phyloP scores from a whole-genome alignment of 2,888 invertebrate species.

The Imbricaverruca yamaguchii region DNA sequence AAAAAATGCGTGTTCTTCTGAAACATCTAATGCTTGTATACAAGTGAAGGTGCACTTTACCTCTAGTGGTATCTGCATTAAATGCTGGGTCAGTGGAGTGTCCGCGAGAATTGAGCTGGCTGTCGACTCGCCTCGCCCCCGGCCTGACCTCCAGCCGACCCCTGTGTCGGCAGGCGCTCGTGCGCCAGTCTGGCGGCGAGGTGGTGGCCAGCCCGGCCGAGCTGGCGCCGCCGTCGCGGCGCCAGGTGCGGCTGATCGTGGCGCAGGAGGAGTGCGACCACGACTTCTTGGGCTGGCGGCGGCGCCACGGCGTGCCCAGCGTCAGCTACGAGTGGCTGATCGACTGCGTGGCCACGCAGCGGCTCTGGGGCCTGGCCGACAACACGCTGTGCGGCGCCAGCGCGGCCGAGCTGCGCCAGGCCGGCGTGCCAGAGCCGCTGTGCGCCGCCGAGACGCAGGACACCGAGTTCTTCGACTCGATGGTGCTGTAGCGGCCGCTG shows the following conservation, averaged over 20 bases:
- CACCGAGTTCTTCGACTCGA: neutral
- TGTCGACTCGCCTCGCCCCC: no score
- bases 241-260: neutral
- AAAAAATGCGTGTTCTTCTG: no score
- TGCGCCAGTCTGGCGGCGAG: neutral
- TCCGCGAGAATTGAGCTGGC: no score
- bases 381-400: slow-evolving; percentile 12
- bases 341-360: slow-evolving; percentile 13
- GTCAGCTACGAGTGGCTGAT: slow-evolving; percentile 11
- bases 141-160: neutral
- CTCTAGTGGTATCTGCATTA: no score
- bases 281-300: slow-evolving; percentile 14
- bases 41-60: no score
- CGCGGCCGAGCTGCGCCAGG: neutral
- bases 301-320: slow-evolving; percentile 5
- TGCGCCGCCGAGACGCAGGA: neutral
- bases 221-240: neutral
- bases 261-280: slow-evolving; percentile 15
- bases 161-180: neutral
- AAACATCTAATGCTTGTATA: no score
- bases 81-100: no score
- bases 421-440: neutral
- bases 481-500: neutral
- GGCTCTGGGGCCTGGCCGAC: slow-evolving; percentile 4
- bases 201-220: neutral